Evolutionary conservation across 2,113 vertebrate genomes (phyloP), one percentile per base, ranked within the genome.

Genomic region (Sakesphorus luctuosus): DNA sequence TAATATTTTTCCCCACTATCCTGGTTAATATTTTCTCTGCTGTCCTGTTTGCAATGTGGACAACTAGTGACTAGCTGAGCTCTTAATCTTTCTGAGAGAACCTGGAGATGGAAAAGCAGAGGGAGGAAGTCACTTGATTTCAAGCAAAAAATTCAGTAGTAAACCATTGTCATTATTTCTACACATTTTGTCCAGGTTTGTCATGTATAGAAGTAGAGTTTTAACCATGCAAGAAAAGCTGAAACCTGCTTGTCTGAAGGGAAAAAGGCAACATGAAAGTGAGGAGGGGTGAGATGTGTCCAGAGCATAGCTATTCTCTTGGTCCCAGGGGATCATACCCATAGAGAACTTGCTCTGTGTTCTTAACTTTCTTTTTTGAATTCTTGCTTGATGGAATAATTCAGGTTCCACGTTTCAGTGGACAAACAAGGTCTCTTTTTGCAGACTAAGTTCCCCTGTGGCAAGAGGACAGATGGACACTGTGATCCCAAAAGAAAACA

Each of bases 391-490:
- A 19, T 62, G 50, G 49, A 92, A 76, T 92, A 75, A 78, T 65
- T 95, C 23, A 59, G 59, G 36, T 84, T 95, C 93, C 76, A 84
- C 7, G 2, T 96, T 92, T 92, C 65, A 84, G 90, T 95, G 83
- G 83, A 65, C 80, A 79, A 90, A 78, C 68, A 92, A 90, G 73
- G 74, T 81, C 80, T 92, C 47, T 84, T 93, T 85, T 68, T 94
- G 68, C 88, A 58, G 50, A 69, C 65, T 47, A 29, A 49, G 69
- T 94, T 93, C 89, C 89, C 89, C 87, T 87, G 84, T 93, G 91
- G 93, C 92, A 86, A 96, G 76, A 56, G 90, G 88, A 86, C 94
- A 96, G 94, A 95, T 94, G 95, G 94, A 86, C 83, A 47, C 61
- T 53, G 76, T 5, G 19, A 79, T 95, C 92, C 92, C 61, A 71